A percentile compares a stretch with the other conserved stretches of the same genome.
Evolutionary conservation across 2,888 invertebrate species (phyloP).

Genomic region (Polyploca ridens): DNA sequence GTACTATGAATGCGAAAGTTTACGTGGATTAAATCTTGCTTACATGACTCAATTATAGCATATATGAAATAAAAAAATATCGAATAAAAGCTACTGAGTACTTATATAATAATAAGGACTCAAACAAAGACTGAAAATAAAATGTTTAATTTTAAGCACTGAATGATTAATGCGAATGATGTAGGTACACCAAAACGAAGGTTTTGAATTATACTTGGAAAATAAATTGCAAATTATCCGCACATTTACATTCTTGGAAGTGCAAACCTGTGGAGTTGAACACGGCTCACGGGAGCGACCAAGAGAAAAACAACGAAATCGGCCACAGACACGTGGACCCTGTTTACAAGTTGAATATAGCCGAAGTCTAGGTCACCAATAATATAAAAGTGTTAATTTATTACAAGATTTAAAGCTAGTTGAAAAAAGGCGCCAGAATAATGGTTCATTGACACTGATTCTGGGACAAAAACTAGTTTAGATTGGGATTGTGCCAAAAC

Average conservation of each 20-base stretch:
- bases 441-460: conserved; percentile 70
- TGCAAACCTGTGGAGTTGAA: background rate
- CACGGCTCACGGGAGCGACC: background rate
- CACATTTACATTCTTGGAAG: conserved; percentile 4
- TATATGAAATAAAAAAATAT: no score
- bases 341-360: conserved; percentile 6
- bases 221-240: background rate
- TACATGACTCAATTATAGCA: no score
- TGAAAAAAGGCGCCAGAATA: conserved; percentile 37
- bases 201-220: background rate
- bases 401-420: conserved; percentile 22
- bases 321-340: background rate
- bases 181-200: background rate
- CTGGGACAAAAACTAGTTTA: conserved; percentile 62
- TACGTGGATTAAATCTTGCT: no score
- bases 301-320: conserved; percentile 4
- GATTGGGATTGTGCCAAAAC: conserved; percentile 65
- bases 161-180: background rate
- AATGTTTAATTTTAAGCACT: background rate
- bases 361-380: background rate
- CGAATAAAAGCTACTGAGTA: no score
- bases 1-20: no score
- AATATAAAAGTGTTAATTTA: conserved; percentile 20
- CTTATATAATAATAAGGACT: no score
- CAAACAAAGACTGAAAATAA: conserved; percentile 8